phyloP scores from a whole-genome alignment of 2,888 invertebrate genomes.

The Abscondita cerata region DNA sequence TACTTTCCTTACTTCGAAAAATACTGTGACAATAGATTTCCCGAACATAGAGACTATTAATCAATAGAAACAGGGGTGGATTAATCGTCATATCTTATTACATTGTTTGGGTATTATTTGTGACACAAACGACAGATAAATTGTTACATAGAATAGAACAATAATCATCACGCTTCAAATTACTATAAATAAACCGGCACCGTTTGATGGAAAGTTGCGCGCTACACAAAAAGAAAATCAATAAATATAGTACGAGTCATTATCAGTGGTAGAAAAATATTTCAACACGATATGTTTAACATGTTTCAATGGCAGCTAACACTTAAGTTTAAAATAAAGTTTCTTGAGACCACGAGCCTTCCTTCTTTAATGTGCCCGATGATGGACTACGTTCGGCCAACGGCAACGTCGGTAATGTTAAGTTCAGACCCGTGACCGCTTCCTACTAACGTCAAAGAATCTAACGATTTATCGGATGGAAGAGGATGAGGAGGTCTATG shows the following conservation, averaged over 20 bases:
- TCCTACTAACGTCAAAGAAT: constrained; percentile 27
- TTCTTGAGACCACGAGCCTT: constrained; percentile 75
- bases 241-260: constrained; percentile 23
- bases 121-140: constrained; percentile 26
- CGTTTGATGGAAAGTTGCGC: constrained; percentile 15
- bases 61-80: constrained; percentile 17
- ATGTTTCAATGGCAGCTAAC: constrained; percentile 22
- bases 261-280: constrained; percentile 34
- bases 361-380: constrained; percentile 54
- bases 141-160: constrained; percentile 21
- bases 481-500: constrained; percentile 24
- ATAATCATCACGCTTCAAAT: constrained; percentile 12
- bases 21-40: constrained; percentile 3
- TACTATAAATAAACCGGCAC: constrained; percentile 14
- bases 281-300: constrained; percentile 35
- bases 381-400: constrained; percentile 52
- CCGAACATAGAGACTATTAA: constrained; percentile 20
- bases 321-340: constrained; percentile 72
- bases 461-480: constrained; percentile 26
- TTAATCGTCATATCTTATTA: constrained; percentile 14
- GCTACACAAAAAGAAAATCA: constrained; percentile 25
- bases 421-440: constrained; percentile 32
- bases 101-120: constrained; percentile 22
- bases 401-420: constrained; percentile 46
- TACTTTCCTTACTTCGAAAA: constrained; percentile 11